Evolutionary conservation across 1,140 invertebrate species (phyloP), one percentile per base, ranked within the genome.

Genomic region (Tribolium castaneum): DNA sequence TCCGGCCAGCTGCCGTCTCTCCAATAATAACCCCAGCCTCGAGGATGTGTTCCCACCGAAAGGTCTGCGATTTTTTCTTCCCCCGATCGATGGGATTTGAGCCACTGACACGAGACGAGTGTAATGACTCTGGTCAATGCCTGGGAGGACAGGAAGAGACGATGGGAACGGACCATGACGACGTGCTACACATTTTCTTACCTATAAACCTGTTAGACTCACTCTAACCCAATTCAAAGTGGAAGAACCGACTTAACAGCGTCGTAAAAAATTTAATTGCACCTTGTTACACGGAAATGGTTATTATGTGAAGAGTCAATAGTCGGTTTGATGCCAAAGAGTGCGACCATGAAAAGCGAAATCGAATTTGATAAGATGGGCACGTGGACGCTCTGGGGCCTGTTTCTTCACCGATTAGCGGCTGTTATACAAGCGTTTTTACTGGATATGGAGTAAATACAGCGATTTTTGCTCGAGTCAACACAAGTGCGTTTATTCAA

Each of bases 111-210:
- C 49, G 71, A 10, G 70, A 9, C 73, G 70, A 72, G 70, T 72
- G 13, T 72, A 72, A 72, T 45, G 79, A 78, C 72, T 78, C 78
- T 83, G 82, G 82, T 82, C 82, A 82, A 78, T 82, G 82, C 62
- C 82, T 82, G 79, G 66, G 73, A 80, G 76, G 75, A 81, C 81
- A 80, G 82, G 80, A 82, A 82, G 82, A 77, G 79, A 75, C 80
- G 76, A 81, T 82, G 82, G 80, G 76, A 82, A 81, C 77, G 49
- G 35, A 81, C 77, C 77, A 78, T 80, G 80, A 80, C 80, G 76
- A 74, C 71, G 39, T 16, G n/a, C 71, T 13, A 54, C 73, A 54
- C 35, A 39, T 66, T 49, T 74, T 73, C 76, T 72, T 72, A 72
- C 66, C 76, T 51, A 77, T 72, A 77, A 77, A 77, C 76, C 66